Evolutionary conservation across 2,113 vertebrate species (phyloP).

Genomic region (Plecotus auritus): DNA sequence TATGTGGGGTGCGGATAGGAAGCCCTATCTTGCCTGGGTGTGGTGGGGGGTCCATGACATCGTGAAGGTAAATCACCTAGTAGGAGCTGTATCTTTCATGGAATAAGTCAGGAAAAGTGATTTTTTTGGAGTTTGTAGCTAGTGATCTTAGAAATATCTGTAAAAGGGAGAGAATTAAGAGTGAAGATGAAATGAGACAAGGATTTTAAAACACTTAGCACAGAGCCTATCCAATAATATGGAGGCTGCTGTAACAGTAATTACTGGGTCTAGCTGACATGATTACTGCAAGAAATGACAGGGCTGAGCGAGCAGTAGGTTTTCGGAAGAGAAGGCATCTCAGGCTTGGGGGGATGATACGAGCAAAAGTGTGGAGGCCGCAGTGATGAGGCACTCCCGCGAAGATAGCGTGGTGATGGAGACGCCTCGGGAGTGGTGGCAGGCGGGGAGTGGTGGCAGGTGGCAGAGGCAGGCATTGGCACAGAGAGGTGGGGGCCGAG

Average conservation of each 20-base stretch:
- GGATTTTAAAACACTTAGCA: neutral
- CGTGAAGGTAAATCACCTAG: neutral
- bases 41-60: neutral
- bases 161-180: neutral
- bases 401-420: neutral
- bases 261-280: neutral
- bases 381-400: neutral
- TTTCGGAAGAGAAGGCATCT: neutral
- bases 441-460: neutral
- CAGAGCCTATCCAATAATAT: neutral
- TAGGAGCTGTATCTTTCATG: neutral
- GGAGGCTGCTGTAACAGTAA: neutral
- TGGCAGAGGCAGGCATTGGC: rapidly evolving
- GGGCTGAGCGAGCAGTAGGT: neutral
- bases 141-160: neutral
- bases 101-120: neutral
- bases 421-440: neutral
- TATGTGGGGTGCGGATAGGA: neutral
- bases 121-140: neutral
- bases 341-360: neutral
- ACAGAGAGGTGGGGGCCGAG: neutral
- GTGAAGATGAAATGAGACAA: neutral
- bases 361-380: no score
- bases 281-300: neutral
- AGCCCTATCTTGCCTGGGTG: neutral